Evolutionary conservation across 2,113 vertebrate genomes (phyloP), one percentile per base, ranked within the genome.

Genomic region (Fulmarus glacialis): DNA sequence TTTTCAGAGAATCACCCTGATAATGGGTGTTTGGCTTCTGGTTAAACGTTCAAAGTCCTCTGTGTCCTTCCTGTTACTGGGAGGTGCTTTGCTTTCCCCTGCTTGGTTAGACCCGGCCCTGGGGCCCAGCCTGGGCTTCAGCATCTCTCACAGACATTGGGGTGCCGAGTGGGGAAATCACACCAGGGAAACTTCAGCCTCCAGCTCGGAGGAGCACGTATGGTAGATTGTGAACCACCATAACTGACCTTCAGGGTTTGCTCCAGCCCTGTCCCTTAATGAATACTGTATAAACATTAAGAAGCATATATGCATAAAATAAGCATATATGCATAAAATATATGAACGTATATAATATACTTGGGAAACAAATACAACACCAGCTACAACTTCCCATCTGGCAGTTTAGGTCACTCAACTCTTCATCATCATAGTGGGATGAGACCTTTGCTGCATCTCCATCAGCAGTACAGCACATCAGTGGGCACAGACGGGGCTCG

Each of bases 131-230:
- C 30, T 5, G 43, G 43, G 63, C 48, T 72, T 47, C 24, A 56
- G 58, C 63, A 56, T 38, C 29, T 9, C 58, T 71, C 19, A 13
- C 3, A 32, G 78, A 19, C 17, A 2, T 1, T 6, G 36, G 14
- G 34, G 15, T 72, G 45, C 68, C 26, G 52, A 18, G 50, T 21
- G n/a, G 45, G 50, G 40, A 42, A 26, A 8, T 36, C 32, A 6
- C 42, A 19, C 8, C 45, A 55, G 9, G 24, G 66, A 29, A 43
- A 7, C 11, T 21, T 29, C 52, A 42, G 45, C 12, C 50, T 71
- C 45, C 50, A 24, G 60, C 66, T 59, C 2, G 0, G 67, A 45
- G 79, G 52, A 50, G 3, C n/a, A 19, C 0, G 0, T 2, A 2
- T 2, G 34, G 36, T 79, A 45, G 38, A 6, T 24, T 47, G 48